Evolutionary conservation across 2,888 invertebrate species (phyloP).

Genomic region (Yponomeuta sedellus): DNA sequence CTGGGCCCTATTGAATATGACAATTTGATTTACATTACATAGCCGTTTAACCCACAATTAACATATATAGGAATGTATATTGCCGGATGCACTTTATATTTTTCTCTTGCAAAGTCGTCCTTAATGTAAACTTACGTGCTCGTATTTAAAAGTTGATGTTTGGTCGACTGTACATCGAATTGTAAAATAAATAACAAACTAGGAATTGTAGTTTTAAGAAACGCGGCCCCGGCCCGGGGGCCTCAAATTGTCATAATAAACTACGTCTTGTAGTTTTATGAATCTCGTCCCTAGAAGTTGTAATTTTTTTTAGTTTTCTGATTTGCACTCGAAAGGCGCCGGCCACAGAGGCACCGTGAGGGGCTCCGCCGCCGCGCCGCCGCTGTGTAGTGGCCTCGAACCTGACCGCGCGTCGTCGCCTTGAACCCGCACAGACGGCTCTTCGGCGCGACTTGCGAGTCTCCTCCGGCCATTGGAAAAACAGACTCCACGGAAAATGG

Average conservation of each 20-base stretch:
- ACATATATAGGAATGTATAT: no score
- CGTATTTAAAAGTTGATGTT: no score
- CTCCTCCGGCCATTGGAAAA: slow-evolving; percentile 42
- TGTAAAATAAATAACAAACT: neutral
- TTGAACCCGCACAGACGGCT: slow-evolving; percentile 52
- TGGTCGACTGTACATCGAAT: neutral
- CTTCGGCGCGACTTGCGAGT: neutral
- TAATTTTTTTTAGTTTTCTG: neutral
- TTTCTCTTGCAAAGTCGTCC: no score
- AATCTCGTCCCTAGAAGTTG: no score
- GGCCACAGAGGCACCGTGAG: slow-evolving; percentile 50
- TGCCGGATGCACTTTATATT: no score
- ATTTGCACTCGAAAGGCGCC: slow-evolving; percentile 4
- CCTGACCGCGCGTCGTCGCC: slow-evolving; percentile 74
- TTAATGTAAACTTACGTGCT: no score
- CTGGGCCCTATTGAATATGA: no score
- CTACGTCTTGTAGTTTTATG: no score
- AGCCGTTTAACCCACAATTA: no score
- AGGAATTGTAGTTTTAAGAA: neutral
- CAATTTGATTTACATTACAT: no score
- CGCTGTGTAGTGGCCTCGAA: slow-evolving; percentile 64
- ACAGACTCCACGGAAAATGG: slow-evolving; percentile 40
- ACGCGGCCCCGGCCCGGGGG: no score
- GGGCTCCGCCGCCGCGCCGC: slow-evolving; percentile 28
- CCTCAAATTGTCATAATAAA: no score